Evolutionary conservation across 2,797 vertebrate species (phyloP).

Genomic region (Tangara arthus): DNA sequence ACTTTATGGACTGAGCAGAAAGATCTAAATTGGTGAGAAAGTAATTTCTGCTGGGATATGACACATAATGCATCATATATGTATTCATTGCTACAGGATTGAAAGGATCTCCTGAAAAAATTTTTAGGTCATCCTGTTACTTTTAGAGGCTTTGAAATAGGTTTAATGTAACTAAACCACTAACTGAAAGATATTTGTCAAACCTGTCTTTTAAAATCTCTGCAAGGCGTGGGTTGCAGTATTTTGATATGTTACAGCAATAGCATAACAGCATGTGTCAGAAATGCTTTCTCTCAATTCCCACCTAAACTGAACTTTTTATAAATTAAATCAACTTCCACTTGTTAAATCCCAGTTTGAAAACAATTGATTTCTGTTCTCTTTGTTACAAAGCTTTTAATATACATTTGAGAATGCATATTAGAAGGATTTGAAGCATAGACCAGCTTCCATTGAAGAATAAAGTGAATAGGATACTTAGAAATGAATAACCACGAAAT

Average conservation of each 20-base stretch:
- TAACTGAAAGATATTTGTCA: not conserved
- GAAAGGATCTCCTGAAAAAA: not conserved
- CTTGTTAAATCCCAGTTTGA: not conserved
- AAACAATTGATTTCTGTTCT: not conserved
- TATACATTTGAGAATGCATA: not conserved
- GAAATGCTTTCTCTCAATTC: not conserved
- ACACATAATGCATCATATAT: not conserved
- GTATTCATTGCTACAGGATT: not conserved
- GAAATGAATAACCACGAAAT: not conserved
- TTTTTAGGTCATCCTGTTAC: not conserved
- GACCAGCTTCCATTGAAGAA: not conserved
- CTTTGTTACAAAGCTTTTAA: not conserved
- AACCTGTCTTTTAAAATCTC: not conserved
- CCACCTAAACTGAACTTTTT: not conserved
- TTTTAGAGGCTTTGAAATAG: not conserved
- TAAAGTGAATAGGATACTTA: not conserved
- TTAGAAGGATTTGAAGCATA: not conserved
- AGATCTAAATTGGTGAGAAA: conserved; percentile 14
- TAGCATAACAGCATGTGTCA: not conserved
- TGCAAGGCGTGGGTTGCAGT: not conserved
- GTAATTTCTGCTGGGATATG: not conserved
- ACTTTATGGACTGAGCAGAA: not conserved
- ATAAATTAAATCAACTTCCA: not conserved
- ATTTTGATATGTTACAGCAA: not conserved
- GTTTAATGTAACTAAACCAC: not conserved